Conservation (phyloP, 2,888 invertebrate genomes). For the Odontothrips loti region DNA sequence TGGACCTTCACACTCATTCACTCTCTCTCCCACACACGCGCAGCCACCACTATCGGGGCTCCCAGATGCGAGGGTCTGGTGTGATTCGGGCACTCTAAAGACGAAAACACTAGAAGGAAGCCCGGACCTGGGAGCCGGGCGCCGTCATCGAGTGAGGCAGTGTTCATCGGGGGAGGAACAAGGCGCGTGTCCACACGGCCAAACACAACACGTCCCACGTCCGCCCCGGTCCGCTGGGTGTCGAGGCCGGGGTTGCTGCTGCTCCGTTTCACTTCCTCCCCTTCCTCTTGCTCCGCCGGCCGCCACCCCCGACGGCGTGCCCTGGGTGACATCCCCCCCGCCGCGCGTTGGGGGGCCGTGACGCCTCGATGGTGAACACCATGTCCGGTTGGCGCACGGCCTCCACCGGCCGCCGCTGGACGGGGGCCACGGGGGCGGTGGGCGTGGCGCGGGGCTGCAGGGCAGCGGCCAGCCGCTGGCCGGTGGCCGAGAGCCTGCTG, state of each 20-base stretch:
- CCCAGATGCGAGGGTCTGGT: too few species aligned
- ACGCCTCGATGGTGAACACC: conserved; percentile 11
- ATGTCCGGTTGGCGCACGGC: neutral
- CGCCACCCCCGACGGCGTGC: neutral
- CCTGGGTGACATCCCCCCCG: neutral
- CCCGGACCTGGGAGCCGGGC: too few species aligned
- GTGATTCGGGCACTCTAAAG: too few species aligned
- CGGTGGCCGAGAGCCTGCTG: neutral
- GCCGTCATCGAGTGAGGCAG: too few species aligned
- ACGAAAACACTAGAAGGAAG: too few species aligned
- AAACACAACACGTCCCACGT: too few species aligned
- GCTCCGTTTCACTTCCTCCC: neutral
- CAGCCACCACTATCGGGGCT: too few species aligned
- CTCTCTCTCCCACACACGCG: too few species aligned
- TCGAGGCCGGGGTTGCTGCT: neutral
- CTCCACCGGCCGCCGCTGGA: neutral
- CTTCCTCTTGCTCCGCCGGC: neutral
- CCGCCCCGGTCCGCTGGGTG: neutral
- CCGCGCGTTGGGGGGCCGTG: conserved; percentile 14
- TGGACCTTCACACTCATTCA: too few species aligned
- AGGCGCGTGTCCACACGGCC: too few species aligned
- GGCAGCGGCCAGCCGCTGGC: neutral
- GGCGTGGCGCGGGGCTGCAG: neutral
- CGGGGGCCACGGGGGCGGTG: neutral
- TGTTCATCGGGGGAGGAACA: too few species aligned